Base-by-base conservation (phyloP, 2,797 vertebrate genomes). In the Sphenodon punctatus region DNA sequence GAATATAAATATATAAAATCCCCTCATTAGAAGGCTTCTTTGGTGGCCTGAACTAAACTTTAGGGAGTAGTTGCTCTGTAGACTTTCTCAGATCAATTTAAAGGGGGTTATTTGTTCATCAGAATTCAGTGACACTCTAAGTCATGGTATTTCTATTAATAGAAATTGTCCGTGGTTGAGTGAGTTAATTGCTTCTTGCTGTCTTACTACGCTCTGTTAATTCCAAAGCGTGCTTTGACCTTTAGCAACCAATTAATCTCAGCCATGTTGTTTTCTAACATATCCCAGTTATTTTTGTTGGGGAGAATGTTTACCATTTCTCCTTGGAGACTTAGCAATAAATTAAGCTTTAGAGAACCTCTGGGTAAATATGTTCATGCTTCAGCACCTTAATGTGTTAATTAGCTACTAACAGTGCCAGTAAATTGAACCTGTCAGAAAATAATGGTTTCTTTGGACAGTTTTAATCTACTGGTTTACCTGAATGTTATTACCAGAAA, bases 321-420 rank as follows among this genome's bases (percentile, higher is more conserved):
- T 95, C 90, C 89, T 77, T 17, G 82, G 92, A 93, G 89, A 84
- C 81, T 90, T 86, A 88, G 88, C 90, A 84, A 95, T 97, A 94
- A 97, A 96, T 94, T 94, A 95, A 93, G 94, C 93, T 96, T 95
- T 95, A 90, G 92, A 92, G 85, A 91, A 93, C 86, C 95, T 95
- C 89, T 69, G 60, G 96, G 97, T 94, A 85, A 91, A 96, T 96
- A 95, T 89, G 86, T 95, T 95, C 94, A 97, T 85, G 94, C 95
- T 90, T 96, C 93, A 96, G 92, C 96, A 95, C 94, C 94, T 96
- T 96, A 94, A 95, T 93, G 92, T 93, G 93, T 96, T 96, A 96
- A 95, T 95, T 95, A 95, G 90, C 89, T 89, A 93, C 94, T 97
- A 97, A 97, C 93, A 81, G 95, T 94, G 89, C 89, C 95, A 89